Evolutionary conservation across 1,140 invertebrate species (phyloP), one percentile per base, ranked within the genome.

Genomic region (Zaprionus camerounensis): DNA sequence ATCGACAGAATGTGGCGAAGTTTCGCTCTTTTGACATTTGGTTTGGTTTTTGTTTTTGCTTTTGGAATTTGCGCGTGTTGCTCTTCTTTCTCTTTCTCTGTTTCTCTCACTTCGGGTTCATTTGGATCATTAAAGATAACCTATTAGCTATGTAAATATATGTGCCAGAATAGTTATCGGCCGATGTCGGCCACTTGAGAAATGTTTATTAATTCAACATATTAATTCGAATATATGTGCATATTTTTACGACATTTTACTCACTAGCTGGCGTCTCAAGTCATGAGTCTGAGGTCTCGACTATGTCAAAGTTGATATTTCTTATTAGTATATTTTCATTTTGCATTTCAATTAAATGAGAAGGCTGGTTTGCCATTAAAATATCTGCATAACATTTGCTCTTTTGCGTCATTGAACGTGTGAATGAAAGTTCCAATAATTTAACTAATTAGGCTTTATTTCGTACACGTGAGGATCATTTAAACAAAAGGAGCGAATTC

Each of bases 301-400:
- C 6, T 22, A 70, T 75, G 66, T 75, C 66, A 75, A 70, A 75
- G 72, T 70, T 70, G 66, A 75, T 56, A 61, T 57, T 56, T 56
- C 58, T 6, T 51, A 70, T 57, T 58, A 67, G 55, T 58, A 61
- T 38, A 56, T 46, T 56, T 63, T 24, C 6, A 44, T 38, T 64
- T 26, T 56, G 12, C n/a, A 34, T 38, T 66, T 56, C 51, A 24
- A 13, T 64, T 15, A 13, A 24, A 26, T 44, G 1, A 3, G n/a
- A 9, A 15, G 6, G 41, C 41, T 46, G 41, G 6, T 3, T 46
- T 3, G 15, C 24, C 61, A 41, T 65, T 22, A 26, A 64, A 44
- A 46, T 34, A 44, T 74, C 51, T 74, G 57, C 57, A 74, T 62
- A 46, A 36, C 9, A 17, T 15, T 20, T 2, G 15, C 0, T 15